These are phyloP conservation scores for Hoplodrina blanda DNA, from an alignment of 2,888 invertebrate genomes.

Conservation along the genomic window DNA sequence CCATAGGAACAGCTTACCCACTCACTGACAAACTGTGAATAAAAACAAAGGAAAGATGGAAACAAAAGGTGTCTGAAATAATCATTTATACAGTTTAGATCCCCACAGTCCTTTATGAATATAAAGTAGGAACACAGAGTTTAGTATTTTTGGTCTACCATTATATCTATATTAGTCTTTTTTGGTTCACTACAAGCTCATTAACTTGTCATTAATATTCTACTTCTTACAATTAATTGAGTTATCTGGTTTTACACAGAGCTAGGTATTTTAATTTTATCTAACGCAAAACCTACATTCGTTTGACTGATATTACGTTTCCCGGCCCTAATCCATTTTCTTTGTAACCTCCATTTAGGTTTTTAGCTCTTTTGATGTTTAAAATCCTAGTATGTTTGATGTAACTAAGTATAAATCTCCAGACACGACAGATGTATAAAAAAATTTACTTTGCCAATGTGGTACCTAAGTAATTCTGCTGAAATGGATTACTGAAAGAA, in stretches of 20 bases:
- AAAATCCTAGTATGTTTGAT: background rate
- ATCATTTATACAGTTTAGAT: conserved; percentile 24
- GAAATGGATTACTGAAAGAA: conserved; percentile 9
- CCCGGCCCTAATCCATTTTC: background rate
- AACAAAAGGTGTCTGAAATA: conserved; percentile 29
- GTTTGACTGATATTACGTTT: background rate
- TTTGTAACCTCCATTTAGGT: background rate
- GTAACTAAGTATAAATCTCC: background rate
- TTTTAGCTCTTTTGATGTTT: background rate
- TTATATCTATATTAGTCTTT: background rate
- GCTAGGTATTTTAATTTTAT: background rate
- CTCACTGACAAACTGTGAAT: conserved; percentile 21
- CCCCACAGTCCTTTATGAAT: conserved; percentile 15
- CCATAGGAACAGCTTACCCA: conserved; percentile 24
- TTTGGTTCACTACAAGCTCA: background rate
- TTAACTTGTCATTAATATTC: background rate
- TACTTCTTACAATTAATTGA: background rate
- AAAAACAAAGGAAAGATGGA: conserved; percentile 32
- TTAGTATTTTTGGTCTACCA: background rate
- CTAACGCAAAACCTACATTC: background rate
- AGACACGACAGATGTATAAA: background rate
- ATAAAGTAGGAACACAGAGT: conserved; percentile 20
- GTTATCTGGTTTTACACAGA: background rate
- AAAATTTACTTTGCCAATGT: background rate
- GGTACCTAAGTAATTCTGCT: background rate